Conservation (phyloP, 2,797 vertebrate genomes). For the Merluccius polli region DNA sequence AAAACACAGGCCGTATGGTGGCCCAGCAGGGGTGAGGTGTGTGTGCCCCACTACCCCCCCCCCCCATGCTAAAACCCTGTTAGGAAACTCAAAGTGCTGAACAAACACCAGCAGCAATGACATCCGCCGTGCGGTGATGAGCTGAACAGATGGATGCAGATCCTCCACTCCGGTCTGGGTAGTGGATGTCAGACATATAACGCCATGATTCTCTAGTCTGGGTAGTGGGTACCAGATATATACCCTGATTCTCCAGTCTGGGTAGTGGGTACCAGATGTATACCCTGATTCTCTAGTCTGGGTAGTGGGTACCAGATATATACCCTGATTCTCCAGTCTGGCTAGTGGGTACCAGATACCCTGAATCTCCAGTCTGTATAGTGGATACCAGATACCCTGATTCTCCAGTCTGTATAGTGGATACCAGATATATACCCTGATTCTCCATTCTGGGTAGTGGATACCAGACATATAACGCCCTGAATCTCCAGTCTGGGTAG, state of each 20-base stretch:
- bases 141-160: not conserved
- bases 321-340: too few species aligned
- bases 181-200: not conserved
- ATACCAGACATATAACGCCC: too few species aligned
- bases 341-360: too few species aligned
- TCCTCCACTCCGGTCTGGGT: not conserved
- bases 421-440: too few species aligned
- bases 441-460: too few species aligned
- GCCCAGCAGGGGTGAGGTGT: slow-evolving; percentile 47
- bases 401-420: too few species aligned
- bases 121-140: not conserved
- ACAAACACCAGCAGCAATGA: not conserved
- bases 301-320: too few species aligned
- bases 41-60: not conserved
- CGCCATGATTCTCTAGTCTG: not conserved
- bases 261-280: too few species aligned
- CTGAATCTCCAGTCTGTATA: too few species aligned
- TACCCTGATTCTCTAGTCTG: too few species aligned
- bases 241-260: not conserved
- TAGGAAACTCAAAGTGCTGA: not conserved
- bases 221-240: not conserved
- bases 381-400: too few species aligned
- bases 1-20: slow-evolving; percentile 73
- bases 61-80: not conserved
- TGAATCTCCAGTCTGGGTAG: too few species aligned